Conservation (phyloP, 2,113 vertebrate genomes). For the Campylomormyrus tamandua region DNA sequence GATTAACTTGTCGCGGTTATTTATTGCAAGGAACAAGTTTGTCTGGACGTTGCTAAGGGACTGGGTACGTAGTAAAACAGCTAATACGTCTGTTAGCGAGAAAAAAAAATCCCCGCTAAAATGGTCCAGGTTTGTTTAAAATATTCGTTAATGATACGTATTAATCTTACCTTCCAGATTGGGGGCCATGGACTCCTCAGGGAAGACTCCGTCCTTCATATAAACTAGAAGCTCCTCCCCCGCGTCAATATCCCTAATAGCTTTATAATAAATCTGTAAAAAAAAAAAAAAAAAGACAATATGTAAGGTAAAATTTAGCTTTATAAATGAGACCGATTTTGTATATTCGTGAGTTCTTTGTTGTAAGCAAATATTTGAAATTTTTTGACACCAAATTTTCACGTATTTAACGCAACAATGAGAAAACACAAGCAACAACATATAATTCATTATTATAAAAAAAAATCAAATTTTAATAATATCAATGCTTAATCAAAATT, state of each 20-base stretch:
- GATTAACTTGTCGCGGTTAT: neutral
- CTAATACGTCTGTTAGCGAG: neutral
- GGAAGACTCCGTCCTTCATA: constrained; percentile 85
- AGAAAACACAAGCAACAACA: neutral
- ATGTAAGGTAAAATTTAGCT: neutral
- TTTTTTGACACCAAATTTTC: neutral
- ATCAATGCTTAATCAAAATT: neutral
- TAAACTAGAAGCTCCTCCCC: constrained; percentile 94
- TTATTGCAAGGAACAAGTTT: neutral
- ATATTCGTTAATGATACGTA: constrained; percentile 52
- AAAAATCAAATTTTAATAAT: neutral
- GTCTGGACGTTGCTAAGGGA: neutral
- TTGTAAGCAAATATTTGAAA: neutral
- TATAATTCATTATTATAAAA: neutral
- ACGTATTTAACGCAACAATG: neutral
- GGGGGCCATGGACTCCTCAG: constrained; percentile 83
- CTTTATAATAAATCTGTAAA: constrained; percentile 84
- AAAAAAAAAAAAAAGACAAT: neutral
- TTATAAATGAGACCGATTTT: neutral
- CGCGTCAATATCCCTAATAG: constrained; percentile 88
- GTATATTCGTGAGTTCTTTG: neutral
- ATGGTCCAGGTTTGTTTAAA: constrained; percentile 62
- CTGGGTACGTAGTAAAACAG: neutral
- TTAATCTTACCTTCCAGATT: constrained; percentile 88
- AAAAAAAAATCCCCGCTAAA: constrained; percentile 36